Base-by-base conservation (phyloP, 2,797 vertebrate species). In the Bucorvus abyssinicus region DNA sequence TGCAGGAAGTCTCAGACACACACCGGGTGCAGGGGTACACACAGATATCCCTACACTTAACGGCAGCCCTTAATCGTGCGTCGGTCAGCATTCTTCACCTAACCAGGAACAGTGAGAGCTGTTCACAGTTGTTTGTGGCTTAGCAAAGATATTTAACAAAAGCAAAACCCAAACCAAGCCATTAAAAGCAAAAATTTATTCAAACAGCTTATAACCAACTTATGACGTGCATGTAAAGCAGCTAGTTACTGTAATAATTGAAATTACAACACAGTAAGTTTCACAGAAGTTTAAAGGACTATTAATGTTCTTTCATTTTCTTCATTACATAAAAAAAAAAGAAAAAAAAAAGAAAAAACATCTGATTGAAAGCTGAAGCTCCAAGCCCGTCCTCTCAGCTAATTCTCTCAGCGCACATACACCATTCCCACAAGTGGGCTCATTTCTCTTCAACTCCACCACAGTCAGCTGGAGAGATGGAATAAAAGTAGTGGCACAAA, bases 1-100 rank as follows among this genome's bases (percentile, higher is more conserved):
- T 36, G 74, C 22, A 53, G 14, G 18, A 67, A 47, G 23, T n/a
- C 36, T 75, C 82, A 63, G 52, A 49, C 11, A n/a, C 0, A 78
- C 6, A 10, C 5, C 24, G n/a, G n/a, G 56, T 57, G 34, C 0
- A 0, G 11, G 49, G 40, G 5, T 32, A 61, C 3, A 53, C 26
- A 44, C 6, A 44, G 22, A 34, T 40, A 38, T 5, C 56, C 36
- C 24, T 9, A 42, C 14, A 16, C 19, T 16, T 53, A 52, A 24
- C 21, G 60, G 44, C 0, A 67, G 32, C 32, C 52, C 68, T 60
- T 50, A 87, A 57, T 63, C 50, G 57, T 23, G 34, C 30, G 67
- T 38, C 4, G 0, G 29, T 34, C 47, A 22, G 32, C 20, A 52
- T 4, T 80, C 50, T 70, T 36, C 18, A 60, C 24, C 34, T 47